These are phyloP conservation scores for Heliconius hermathena DNA, from an alignment of 1,140 invertebrate genomes.

Conservation along the genomic window DNA sequence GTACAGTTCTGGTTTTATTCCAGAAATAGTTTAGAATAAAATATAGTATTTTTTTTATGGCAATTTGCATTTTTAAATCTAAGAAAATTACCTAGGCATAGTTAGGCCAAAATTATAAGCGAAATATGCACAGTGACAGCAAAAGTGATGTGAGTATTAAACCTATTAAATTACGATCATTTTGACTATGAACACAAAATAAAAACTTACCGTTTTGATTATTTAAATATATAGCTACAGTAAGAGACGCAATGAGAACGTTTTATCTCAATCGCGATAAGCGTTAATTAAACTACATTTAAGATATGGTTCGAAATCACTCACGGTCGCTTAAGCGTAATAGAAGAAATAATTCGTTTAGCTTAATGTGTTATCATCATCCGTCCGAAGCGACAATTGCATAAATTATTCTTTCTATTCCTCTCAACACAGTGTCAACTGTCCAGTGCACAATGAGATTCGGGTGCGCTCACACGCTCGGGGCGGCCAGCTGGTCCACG, in stretches of 20 bases:
- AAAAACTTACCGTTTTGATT: conserved; percentile 35
- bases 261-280: conserved; percentile 39
- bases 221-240: conserved; percentile 30
- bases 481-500: conserved; percentile 66
- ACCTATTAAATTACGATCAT: conserved; percentile 16
- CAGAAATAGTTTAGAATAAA: conserved; percentile 2
- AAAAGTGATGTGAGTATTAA: conserved; percentile 44
- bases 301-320: conserved; percentile 76
- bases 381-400: conserved; percentile 19
- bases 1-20: conserved; percentile 10
- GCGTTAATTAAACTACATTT: conserved; percentile 48
- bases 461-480: conserved; percentile 51
- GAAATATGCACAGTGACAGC: conserved; percentile 28
- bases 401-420: conserved; percentile 45
- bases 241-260: conserved; percentile 22
- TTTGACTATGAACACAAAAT: conserved; percentile 46
- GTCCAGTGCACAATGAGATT: conserved; percentile 45
- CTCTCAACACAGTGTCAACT: conserved; percentile 30
- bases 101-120: conserved; percentile 29
- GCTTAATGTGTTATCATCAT: conserved; percentile 5
- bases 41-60: conserved; percentile 14
- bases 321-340: conserved; percentile 50
- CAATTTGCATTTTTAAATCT: conserved; percentile 19
- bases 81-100: conserved; percentile 23
- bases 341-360: conserved; percentile 50